Percentiles rank a stretch among this genome's conserved stretches.
Conservation (phyloP, 2,113 vertebrate genomes). For the Crotalus helleri region DNA sequence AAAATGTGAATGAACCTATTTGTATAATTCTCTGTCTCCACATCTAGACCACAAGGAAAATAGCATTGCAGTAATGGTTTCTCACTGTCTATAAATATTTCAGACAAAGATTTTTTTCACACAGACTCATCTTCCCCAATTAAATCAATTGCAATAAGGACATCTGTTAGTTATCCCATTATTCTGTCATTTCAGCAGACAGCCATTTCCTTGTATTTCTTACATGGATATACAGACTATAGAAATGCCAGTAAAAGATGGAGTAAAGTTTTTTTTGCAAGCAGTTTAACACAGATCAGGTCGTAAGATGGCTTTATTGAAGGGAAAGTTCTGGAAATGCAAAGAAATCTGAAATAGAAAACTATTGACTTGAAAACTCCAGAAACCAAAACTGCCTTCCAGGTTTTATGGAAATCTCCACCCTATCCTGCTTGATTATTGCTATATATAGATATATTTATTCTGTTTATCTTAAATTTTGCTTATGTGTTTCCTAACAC, state of each 20-base stretch:
- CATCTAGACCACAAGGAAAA: not conserved
- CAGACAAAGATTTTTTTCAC: not conserved
- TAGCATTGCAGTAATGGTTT: not conserved
- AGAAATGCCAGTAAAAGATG: not conserved
- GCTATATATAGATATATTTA: not conserved
- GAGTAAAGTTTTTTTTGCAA: not conserved
- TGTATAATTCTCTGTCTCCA: not conserved
- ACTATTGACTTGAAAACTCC: not conserved
- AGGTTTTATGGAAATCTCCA: not conserved
- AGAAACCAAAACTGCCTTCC: not conserved
- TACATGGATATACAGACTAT: not conserved
- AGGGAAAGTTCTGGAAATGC: not conserved
- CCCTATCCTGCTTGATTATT: not conserved
- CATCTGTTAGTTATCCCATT: slow-evolving; percentile 7
- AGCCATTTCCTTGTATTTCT: not conserved
- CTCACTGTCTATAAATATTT: not conserved
- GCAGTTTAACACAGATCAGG: not conserved
- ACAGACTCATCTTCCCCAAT: not conserved
- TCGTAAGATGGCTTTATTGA: not conserved
- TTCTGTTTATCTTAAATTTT: not conserved
- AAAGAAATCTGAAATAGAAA: not conserved
- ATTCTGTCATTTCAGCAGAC: not conserved
- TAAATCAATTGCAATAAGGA: not conserved
- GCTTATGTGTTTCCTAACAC: not conserved
- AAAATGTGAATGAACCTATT: not conserved